Base-by-base conservation (phyloP, 2,888 invertebrate genomes). In the Drosophila quinaria region DNA sequence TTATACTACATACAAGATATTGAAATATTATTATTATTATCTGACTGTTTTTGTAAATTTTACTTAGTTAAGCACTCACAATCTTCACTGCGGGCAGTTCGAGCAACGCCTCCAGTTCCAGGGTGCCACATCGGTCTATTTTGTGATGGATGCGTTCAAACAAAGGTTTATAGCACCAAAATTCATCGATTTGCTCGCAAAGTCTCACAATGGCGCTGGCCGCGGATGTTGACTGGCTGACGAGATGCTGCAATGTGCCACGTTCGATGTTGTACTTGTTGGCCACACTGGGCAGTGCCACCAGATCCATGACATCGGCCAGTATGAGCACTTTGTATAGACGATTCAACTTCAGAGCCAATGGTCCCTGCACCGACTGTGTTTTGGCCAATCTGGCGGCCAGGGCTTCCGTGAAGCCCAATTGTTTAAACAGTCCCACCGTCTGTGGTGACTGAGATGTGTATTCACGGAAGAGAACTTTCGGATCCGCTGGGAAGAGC, bases 291-390 rank as follows among this genome's bases (percentile, higher is more conserved):
- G 95, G 94, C 29, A 97, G 92, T 0, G 96, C 94, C 81, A 94
- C 91, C 70, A 96, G 95, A 70, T 95, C 94, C 94, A 96, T 96
- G 22, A 97, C 92, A 78, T 97, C 97, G 82, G 96, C 94, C 70
- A 99, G 93, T 93, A 98, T 96, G 71, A 99, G 92, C 9, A 98
- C 97, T 67, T 97, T 93, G 92, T 97, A 98, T 92, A 98, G 96
- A 54, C 98, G 94, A 80, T 95, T 94, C 65, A 97, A 56, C 69
- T 90, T 87, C 6, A 90, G 54, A 33, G 91, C 88, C 61, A 92
- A 73, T 3, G 91, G 82, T 2, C 92, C 95, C 86, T 95, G 95
- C 1, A 95, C 94, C 10, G 94, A 93, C 90, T 95, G 94, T 3
- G 96, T 96, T 17, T 95, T 95, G 77, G 95, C 94, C 93, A 96